These are phyloP conservation scores for Yoshiicerus persimilis DNA, from an alignment of 1,140 invertebrate species.

Conservation along the genomic window DNA sequence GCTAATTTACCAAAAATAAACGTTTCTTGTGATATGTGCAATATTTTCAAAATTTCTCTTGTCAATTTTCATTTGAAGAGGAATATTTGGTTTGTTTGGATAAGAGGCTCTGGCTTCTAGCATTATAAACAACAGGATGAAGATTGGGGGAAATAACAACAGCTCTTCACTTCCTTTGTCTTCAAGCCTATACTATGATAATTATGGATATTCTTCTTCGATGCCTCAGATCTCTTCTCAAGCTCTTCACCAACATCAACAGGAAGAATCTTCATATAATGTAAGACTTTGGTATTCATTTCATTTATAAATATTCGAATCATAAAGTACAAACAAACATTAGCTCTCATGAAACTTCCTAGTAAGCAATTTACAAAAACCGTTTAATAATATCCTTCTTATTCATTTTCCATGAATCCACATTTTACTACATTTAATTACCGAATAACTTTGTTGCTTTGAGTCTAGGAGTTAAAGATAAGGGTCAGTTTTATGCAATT, in stretches of 20 bases:
- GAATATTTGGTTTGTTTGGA: neutral
- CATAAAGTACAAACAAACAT: too few relatives aligned
- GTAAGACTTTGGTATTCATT: neutral
- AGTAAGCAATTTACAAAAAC: too few relatives aligned
- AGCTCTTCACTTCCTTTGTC: neutral
- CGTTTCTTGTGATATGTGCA: neutral
- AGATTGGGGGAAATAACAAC: neutral
- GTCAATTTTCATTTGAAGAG: neutral
- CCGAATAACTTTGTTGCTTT: too few relatives aligned
- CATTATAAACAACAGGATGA: neutral
- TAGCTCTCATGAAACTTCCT: too few relatives aligned
- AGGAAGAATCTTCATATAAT: neutral
- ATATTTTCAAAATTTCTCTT: neutral
- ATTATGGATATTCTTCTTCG: conserved; percentile 30
- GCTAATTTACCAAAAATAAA: too few relatives aligned
- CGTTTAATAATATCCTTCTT: too few relatives aligned
- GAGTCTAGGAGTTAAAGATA: too few relatives aligned
- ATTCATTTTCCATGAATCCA: too few relatives aligned
- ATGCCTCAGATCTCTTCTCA: conserved; percentile 4
- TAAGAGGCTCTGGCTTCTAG: neutral
- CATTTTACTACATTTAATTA: too few relatives aligned
- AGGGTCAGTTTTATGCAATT: too few relatives aligned
- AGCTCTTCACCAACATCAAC: neutral
- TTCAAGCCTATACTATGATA: conserved; percentile 32
- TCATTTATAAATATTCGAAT: too few relatives aligned